These are phyloP conservation scores for Muscina levida DNA, from an alignment of 2,888 invertebrate species.

Conservation along the genomic window DNA sequence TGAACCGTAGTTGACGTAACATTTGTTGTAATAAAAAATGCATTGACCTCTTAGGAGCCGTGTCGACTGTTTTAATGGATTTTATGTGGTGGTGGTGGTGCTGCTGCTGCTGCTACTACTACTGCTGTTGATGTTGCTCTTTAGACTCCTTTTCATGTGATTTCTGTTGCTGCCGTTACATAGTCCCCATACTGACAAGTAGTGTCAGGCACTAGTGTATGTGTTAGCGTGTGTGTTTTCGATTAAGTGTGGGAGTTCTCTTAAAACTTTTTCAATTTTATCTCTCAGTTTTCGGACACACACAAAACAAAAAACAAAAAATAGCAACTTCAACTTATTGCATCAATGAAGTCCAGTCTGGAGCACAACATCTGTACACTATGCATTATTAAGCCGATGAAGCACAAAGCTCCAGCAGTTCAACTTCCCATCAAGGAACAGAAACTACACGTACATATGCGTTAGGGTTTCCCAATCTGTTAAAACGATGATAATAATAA, in stretches of 20 bases:
- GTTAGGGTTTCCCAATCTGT: slow-evolving; percentile 36
- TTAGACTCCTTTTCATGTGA: slow-evolving; percentile 3
- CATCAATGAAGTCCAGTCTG: slow-evolving; percentile 20
- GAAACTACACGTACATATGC: too few species aligned
- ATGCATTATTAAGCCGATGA: slow-evolving; percentile 63
- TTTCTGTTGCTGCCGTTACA: not conserved
- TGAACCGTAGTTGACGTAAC: slow-evolving; percentile 18
- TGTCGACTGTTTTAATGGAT: slow-evolving; percentile 65
- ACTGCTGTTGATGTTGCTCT: slow-evolving; percentile 43
- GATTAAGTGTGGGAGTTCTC: slow-evolving; percentile 23
- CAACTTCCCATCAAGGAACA: slow-evolving; percentile 39
- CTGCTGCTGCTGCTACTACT: slow-evolving; percentile 37
- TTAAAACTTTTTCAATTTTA: slow-evolving; percentile 49
- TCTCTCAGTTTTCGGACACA: slow-evolving; percentile 5
- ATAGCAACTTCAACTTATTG: slow-evolving; percentile 33
- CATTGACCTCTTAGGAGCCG: slow-evolving; percentile 65
- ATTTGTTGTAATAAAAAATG: slow-evolving; percentile 66
- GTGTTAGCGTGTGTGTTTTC: not conserved
- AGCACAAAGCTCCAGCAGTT: slow-evolving; percentile 57
- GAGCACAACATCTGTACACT: slow-evolving; percentile 43
- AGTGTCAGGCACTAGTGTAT: not conserved
- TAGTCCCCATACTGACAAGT: not conserved
- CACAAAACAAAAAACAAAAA: slow-evolving; percentile 15
- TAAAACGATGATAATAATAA: not conserved
- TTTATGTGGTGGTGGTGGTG: slow-evolving; percentile 63